Conservation (phyloP, 2,797 vertebrate genomes). For the Mormyrops boulengeri region DNA sequence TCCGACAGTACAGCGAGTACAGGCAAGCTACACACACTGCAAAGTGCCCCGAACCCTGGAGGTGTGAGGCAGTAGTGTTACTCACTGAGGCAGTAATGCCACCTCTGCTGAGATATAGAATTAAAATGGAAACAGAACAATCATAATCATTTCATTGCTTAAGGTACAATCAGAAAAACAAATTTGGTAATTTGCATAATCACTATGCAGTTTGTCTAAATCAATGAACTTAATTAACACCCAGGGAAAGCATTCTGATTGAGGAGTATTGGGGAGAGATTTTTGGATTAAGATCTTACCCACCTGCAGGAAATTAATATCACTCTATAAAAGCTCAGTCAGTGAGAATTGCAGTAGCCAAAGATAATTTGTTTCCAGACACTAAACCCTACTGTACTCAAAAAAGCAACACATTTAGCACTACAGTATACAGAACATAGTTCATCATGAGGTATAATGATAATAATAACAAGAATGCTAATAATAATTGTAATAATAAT, state of each 20-base stretch:
- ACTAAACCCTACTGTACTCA: neutral
- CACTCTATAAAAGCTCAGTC: neutral
- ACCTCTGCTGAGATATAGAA: constrained; percentile 29
- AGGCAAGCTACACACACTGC: neutral
- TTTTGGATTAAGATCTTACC: constrained; percentile 4
- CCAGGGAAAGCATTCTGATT: constrained; percentile 30
- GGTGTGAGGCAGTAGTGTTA: neutral
- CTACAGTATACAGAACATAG: neutral
- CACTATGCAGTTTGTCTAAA: constrained; percentile 39
- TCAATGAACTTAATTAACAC: constrained; percentile 42
- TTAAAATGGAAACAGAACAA: constrained; percentile 34
- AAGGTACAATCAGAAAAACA: constrained; percentile 40
- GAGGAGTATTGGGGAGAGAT: neutral
- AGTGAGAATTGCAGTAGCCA: neutral
- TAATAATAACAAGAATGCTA: neutral
- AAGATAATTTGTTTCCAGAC: neutral
- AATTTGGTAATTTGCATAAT: constrained; percentile 44
- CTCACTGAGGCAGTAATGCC: neutral
- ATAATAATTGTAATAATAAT: no score
- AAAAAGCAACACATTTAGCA: neutral
- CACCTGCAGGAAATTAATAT: constrained; percentile 20
- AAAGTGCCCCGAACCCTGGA: neutral
- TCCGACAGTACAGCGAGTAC: neutral
- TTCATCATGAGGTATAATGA: neutral
- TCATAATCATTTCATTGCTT: constrained; percentile 36